Conservation (phyloP, 1,140 invertebrate genomes). For the Philaenus spumarius region DNA sequence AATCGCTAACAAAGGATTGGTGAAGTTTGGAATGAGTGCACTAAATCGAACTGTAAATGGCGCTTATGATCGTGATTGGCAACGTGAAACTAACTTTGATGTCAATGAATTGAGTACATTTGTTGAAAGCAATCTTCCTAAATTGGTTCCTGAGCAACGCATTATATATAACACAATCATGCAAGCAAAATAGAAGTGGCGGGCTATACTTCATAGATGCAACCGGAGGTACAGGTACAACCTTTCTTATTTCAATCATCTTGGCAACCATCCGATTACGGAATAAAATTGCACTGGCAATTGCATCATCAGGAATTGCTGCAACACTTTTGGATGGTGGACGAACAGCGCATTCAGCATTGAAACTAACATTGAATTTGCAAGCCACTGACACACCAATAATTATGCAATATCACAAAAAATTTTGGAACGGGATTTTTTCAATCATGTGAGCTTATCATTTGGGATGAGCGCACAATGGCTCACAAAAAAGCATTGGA, state of each 20-base stretch:
- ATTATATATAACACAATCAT: slow-evolving; percentile 16
- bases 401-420: slow-evolving; percentile 38
- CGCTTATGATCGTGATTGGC: no score
- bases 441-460: slow-evolving; percentile 32
- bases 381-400: slow-evolving; percentile 26
- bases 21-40: no score
- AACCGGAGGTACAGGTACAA: slow-evolving; percentile 35
- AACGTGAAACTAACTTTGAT: no score
- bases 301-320: slow-evolving; percentile 42
- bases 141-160: neutral
- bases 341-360: slow-evolving; percentile 44
- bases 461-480: slow-evolving; percentile 41
- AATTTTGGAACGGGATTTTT: slow-evolving; percentile 29
- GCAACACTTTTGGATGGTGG: slow-evolving; percentile 42
- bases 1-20: no score
- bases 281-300: slow-evolving; percentile 32
- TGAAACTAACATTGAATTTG: slow-evolving; percentile 42
- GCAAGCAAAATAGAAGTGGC: neutral
- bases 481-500: slow-evolving; percentile 32
- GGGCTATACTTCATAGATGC: slow-evolving; percentile 25
- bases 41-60: no score
- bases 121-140: no score
- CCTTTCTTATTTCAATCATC: slow-evolving; percentile 33
- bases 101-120: no score
- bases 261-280: slow-evolving; percentile 26